Percentiles rank a stretch among this genome's conserved stretches.
phyloP scores from a whole-genome alignment of 1,140 invertebrate species.

The Trachymyrmex septentrionalis region DNA sequence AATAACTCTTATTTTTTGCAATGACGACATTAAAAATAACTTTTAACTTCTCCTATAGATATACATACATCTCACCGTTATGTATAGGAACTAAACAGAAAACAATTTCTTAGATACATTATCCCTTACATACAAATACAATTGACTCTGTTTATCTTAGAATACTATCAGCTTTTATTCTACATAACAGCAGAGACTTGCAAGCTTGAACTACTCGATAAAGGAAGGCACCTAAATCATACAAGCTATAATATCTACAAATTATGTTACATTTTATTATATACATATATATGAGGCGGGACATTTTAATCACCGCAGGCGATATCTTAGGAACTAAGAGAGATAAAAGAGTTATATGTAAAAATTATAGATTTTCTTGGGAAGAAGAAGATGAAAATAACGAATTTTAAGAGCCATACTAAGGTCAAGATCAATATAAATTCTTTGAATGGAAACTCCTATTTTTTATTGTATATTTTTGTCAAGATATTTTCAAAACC shows the following conservation, averaged over 20 bases:
- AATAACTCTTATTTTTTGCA: constrained; percentile 30
- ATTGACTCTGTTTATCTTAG: constrained; percentile 69
- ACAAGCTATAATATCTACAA: constrained; percentile 75
- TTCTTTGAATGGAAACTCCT: too few species aligned
- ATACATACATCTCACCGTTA: constrained; percentile 30
- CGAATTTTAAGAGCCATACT: too few species aligned
- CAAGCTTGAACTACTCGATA: constrained; percentile 76
- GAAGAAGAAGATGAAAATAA: too few species aligned
- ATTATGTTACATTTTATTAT: constrained; percentile 46
- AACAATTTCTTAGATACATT: constrained; percentile 65
- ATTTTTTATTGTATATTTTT: too few species aligned
- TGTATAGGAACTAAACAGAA: constrained; percentile 70
- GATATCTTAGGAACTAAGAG: too few species aligned
- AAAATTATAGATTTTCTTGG: too few species aligned
- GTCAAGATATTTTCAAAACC: too few species aligned
- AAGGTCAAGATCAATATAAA: too few species aligned
- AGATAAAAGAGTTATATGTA: too few species aligned
- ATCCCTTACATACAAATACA: constrained; percentile 65
- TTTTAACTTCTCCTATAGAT: constrained; percentile 23
- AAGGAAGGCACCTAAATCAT: constrained; percentile 82
- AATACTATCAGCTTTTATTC: constrained; percentile 65
- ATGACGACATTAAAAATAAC: constrained; percentile 9
- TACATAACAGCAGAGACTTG: constrained; percentile 71
- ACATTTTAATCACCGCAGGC: too few species aligned
- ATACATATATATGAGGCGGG: constrained; percentile 1